These are phyloP conservation scores for Caenorhabditis macrosperma DNA, from an alignment of 2,888 invertebrate species.

Conservation along the genomic window DNA sequence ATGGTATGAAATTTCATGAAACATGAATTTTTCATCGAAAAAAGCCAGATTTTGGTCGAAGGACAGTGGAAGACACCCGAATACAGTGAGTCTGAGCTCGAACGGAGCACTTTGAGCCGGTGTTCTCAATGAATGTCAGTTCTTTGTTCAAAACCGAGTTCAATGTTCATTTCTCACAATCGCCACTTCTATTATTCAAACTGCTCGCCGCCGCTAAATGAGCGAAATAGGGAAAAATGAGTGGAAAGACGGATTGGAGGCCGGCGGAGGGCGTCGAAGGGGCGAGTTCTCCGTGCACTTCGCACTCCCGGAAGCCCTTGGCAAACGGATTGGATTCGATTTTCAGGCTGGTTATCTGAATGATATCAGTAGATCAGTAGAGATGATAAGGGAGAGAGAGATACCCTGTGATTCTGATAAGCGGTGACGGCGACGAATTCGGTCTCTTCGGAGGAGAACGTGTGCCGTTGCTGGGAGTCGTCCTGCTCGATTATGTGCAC, in stretches of 20 bases:
- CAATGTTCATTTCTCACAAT: neutral
- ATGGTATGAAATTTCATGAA: no score
- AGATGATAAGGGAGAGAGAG: neutral
- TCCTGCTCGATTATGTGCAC: conserved; percentile 88
- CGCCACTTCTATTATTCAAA: neutral
- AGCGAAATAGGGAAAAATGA: conserved; percentile 42
- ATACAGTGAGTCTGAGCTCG: no score
- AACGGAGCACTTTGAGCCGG: no score
- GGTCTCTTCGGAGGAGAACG: conserved; percentile 96
- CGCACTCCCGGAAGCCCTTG: conserved; percentile 95
- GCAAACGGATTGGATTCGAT: conserved; percentile 99
- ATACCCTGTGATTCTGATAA: conserved; percentile 96
- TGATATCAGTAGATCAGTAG: neutral
- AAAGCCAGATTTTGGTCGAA: no score
- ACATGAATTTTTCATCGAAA: no score
- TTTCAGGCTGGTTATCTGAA: conserved; percentile 96
- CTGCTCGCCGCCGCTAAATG: neutral
- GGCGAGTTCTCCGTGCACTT: conserved; percentile 54
- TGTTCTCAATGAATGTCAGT: no score
- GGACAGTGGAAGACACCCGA: no score
- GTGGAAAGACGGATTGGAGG: conserved; percentile 27
- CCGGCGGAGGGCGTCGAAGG: neutral
- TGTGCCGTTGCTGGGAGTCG: conserved; percentile 33
- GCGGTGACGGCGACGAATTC: conserved; percentile 99
- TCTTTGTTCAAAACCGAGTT: no score